These are phyloP conservation scores for Eciton burchellii DNA, from an alignment of 1,140 invertebrate species.

Conservation along the genomic window DNA sequence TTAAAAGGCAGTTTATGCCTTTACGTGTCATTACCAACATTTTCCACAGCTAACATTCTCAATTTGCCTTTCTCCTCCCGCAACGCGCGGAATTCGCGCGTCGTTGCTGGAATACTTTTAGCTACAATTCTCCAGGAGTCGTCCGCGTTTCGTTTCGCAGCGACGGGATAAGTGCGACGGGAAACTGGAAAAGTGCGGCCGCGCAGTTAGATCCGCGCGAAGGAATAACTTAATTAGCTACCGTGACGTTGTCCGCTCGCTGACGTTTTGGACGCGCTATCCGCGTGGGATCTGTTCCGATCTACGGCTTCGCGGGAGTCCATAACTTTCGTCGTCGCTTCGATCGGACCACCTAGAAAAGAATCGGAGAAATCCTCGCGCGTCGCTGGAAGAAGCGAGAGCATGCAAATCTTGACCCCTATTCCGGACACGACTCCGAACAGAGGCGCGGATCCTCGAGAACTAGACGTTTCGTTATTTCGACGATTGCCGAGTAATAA, in stretches of 20 bases:
- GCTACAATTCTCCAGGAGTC: constrained; percentile 31
- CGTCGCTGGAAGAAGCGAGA: constrained; percentile 61
- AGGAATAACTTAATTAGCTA: constrained; percentile 55
- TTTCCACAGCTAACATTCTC: no score
- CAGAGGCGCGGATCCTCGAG: constrained; percentile 60
- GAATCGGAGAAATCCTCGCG: constrained; percentile 70
- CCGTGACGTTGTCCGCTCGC: background rate
- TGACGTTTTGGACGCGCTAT: background rate
- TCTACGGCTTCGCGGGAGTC: constrained; percentile 68
- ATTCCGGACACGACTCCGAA: constrained; percentile 69
- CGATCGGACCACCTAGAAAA: constrained; percentile 74
- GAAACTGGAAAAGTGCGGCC: constrained; percentile 24
- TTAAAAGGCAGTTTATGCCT: constrained; percentile 37
- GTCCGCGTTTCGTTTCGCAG: constrained; percentile 2
- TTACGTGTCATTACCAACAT: constrained; percentile 36
- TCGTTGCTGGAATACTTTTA: constrained; percentile 5
- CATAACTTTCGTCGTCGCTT: constrained; percentile 74
- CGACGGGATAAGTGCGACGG: no score
- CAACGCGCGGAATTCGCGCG: background rate
- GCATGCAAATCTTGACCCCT: constrained; percentile 76
- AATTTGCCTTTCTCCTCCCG: constrained; percentile 30
- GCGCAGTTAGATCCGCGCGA: constrained; percentile 34
- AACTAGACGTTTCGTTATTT: constrained; percentile 41
- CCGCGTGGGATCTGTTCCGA: constrained; percentile 68
- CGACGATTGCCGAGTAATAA: constrained; percentile 24